Base-by-base conservation (phyloP, 2,797 vertebrate species). In the Triplophysa bombifrons region DNA sequence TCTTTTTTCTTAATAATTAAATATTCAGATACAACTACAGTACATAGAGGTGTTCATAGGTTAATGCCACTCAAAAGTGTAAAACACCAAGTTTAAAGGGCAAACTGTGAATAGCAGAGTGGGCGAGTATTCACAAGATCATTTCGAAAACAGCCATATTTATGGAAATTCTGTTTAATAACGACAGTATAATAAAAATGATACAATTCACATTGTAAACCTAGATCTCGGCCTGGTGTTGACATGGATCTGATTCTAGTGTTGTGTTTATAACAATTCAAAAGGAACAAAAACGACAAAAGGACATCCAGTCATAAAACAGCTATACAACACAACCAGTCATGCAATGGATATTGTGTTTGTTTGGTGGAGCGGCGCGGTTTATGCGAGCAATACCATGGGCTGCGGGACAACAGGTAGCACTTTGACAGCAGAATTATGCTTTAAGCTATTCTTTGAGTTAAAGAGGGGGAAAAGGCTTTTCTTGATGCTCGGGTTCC, bases 371-470 rank as follows among this genome's bases (percentile, higher is more conserved):
- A 84, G 63, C 41, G 75, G 82, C 72, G 34, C 48, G 69, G 80
- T 73, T 86, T 77, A 22, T 89, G 92, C 89, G 87, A 93, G 92
- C 88, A 95, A 95, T 96, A 98, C 96, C 98, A 98, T 97, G 86
- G 97, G 96, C 87, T 96, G 95, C 93, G 95, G 94, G 92, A 98
- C 96, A 95, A 98, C 96, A 91, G 98, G 97, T 88, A 98, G 96
- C 91, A 96, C 96, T 96, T 97, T 98, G 94, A 96, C 96, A 93
- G 97, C 97, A 90, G 96, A 95, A 90, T 95, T 98, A 97, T 96
- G 96, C 95, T 99, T 99, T 96, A 99, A 95, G 95, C 96, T 96
- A 96, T 95, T 99, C 96, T 98, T 99, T 96, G 98, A 97, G 96
- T 95, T 98, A 96, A 99, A 99, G 94, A 99, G 96, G 91, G 98